A percentile compares a stretch with the other conserved stretches of the same genome.
Evolutionary conservation across 1,140 invertebrate genomes (phyloP).

Genomic region (Fragariocoptes setiger): DNA sequence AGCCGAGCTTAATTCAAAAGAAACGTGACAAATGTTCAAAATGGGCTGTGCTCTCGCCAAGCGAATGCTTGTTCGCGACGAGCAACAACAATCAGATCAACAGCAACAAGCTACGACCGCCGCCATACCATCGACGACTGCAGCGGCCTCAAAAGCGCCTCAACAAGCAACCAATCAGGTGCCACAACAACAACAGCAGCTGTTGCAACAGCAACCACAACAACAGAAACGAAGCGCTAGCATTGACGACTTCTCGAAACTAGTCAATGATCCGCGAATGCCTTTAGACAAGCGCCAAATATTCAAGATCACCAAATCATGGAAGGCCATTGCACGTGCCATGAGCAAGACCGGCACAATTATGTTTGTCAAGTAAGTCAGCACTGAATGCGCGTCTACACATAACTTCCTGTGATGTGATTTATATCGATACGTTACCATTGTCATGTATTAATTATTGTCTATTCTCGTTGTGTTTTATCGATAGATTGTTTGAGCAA

Average conservation of each 20-base stretch:
- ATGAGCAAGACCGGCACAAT: slow-evolving; percentile 52
- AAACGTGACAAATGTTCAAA: no score
- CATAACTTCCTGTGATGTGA: no score
- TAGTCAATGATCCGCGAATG: slow-evolving; percentile 27
- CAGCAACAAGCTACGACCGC: no score
- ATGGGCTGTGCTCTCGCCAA: background rate
- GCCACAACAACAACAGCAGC: background rate
- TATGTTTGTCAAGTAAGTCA: slow-evolving; percentile 38
- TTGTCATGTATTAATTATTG: no score
- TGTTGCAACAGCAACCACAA: background rate
- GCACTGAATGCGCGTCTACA: no score
- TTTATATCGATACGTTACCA: no score
- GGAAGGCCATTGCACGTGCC: slow-evolving; percentile 50
- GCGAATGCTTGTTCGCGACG: background rate
- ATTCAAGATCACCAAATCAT: slow-evolving; percentile 47
- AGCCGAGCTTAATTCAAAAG: no score
- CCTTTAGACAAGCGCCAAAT: slow-evolving; percentile 48
- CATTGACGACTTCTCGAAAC: background rate
- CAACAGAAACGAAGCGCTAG: background rate
- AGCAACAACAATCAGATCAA: background rate
- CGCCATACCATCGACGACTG: no score
- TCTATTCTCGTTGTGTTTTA: no score
- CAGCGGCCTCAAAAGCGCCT: no score
- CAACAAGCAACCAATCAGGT: background rate
- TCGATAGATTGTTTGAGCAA: slow-evolving; percentile 51